Conservation (phyloP, 1,140 invertebrate species). For the Mya arenaria region DNA sequence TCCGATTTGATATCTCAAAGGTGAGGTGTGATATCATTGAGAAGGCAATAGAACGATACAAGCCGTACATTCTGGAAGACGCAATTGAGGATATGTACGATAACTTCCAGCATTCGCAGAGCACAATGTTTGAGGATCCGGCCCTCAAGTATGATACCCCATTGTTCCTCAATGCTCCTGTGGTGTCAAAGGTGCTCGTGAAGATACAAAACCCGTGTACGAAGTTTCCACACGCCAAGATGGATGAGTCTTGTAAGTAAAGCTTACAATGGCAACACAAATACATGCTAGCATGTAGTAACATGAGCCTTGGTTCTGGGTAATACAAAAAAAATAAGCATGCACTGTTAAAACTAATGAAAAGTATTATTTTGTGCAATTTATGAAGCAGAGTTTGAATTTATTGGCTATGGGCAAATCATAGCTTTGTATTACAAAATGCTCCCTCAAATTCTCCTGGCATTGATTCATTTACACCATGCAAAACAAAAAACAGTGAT, state of each 20-base stretch:
- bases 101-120: constrained; percentile 74
- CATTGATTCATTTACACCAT: too few species aligned
- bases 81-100: constrained; percentile 74
- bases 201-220: constrained; percentile 72
- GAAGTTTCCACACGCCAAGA: constrained; percentile 69
- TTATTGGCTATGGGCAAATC: too few species aligned
- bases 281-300: too few species aligned
- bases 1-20: constrained; percentile 74
- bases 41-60: constrained; percentile 84
- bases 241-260: constrained; percentile 79
- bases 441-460: too few species aligned
- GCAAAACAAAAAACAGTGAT: too few species aligned
- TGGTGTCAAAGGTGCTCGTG: constrained; percentile 65
- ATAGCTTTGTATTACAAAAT: too few species aligned
- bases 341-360: too few species aligned
- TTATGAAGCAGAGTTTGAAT: too few species aligned
- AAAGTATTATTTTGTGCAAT: too few species aligned
- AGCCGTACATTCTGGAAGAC: constrained; percentile 78
- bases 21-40: constrained; percentile 83
- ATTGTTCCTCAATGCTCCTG: constrained; percentile 62
- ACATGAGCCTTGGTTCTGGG: too few species aligned
- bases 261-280: too few species aligned
- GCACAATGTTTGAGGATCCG: constrained; percentile 66
- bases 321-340: too few species aligned
- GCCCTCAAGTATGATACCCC: constrained; percentile 65